phyloP scores from a whole-genome alignment of 2,888 invertebrate genomes.

The Tenthredo notha region DNA sequence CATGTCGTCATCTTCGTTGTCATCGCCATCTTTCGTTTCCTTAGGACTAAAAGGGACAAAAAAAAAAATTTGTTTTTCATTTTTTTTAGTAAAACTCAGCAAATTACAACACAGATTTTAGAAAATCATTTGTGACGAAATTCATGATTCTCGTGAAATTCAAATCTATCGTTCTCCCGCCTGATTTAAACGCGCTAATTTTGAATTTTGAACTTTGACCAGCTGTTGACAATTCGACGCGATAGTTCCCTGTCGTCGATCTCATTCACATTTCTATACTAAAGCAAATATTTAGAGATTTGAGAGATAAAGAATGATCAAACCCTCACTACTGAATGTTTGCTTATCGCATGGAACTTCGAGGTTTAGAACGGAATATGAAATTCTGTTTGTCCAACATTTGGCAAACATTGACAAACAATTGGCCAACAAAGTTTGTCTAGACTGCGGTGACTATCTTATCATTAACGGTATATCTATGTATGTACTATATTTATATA shows the following conservation, averaged over 20 bases:
- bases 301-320: not conserved
- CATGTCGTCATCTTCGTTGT: conserved; percentile 78
- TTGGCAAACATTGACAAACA: conserved; percentile 15
- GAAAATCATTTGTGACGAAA: not conserved
- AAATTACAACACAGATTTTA: conserved; percentile 32
- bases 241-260: not conserved
- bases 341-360: not conserved
- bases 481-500: not conserved
- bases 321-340: not conserved
- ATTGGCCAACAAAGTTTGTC: conserved; percentile 53
- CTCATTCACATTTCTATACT: not conserved
- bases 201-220: not conserved
- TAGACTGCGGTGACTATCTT: conserved; percentile 60
- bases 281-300: not conserved
- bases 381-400: not conserved
- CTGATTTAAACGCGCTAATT: not conserved
- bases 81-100: not conserved
- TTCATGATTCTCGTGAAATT: not conserved
- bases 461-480: conserved; percentile 44
- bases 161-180: not conserved
- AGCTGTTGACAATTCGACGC: not conserved
- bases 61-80: conserved; percentile 1
- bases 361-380: not conserved
- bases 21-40: conserved; percentile 75
- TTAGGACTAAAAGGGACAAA: conserved; percentile 73